Conservation (phyloP, 2,113 vertebrate species). For the Pongo pygmaeus region DNA sequence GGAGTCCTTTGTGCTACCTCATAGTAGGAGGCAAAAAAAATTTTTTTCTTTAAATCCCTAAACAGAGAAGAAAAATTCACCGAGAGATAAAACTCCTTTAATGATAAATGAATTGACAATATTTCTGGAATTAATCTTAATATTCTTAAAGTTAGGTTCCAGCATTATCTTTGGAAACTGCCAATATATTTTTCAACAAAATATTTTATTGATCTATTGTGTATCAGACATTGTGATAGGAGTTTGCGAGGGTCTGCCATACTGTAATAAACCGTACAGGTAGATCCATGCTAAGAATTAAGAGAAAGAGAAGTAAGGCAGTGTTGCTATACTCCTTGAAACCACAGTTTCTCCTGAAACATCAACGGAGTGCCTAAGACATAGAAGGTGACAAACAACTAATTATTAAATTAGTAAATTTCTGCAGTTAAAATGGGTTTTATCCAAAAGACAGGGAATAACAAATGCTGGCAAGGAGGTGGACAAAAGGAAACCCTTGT, state of each 20-base stretch:
- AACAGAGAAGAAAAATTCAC: background rate
- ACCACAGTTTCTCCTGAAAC: background rate
- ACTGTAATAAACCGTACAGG: background rate
- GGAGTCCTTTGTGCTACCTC: background rate
- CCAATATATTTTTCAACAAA: background rate
- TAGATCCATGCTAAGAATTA: background rate
- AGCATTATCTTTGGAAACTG: background rate
- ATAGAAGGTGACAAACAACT: background rate
- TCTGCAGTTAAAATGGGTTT: too few species aligned
- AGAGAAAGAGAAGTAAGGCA: background rate
- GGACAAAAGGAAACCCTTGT: too few species aligned
- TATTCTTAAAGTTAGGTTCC: background rate
- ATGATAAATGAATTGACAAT: background rate
- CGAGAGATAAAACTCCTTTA: background rate
- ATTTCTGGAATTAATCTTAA: background rate
- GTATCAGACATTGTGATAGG: too few species aligned
- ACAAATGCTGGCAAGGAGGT: too few species aligned
- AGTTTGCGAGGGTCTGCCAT: background rate
- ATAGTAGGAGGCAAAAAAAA: background rate
- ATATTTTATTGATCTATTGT: background rate
- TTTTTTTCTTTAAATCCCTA: background rate
- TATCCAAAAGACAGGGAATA: too few species aligned
- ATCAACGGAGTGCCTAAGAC: too few species aligned
- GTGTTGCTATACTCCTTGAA: background rate
- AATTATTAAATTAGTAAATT: background rate